These are phyloP conservation scores for Asbolus verrucosus DNA, from an alignment of 1,140 invertebrate species.

Conservation along the genomic window DNA sequence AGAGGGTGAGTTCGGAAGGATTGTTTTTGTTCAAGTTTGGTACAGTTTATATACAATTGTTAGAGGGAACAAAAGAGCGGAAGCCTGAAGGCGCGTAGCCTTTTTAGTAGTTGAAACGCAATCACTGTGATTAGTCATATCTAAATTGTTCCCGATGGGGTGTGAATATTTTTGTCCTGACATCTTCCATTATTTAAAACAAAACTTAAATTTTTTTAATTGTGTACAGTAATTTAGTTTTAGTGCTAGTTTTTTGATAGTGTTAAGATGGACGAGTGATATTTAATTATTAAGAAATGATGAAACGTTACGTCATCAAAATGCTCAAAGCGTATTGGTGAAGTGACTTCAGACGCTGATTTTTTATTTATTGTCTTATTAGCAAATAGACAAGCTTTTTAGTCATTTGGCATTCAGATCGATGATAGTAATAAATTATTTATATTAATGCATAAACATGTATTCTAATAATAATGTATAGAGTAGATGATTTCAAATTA, in stretches of 20 bases:
- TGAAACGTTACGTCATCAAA: conserved; percentile 21
- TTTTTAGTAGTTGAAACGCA: conserved; percentile 47
- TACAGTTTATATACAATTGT: conserved; percentile 48
- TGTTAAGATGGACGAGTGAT: conserved; percentile 50
- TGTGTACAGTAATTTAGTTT: conserved; percentile 53
- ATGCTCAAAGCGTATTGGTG: conserved; percentile 33
- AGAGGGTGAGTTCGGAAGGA: conserved; percentile 16
- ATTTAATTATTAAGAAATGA: conserved; percentile 48
- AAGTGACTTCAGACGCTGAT: conserved; percentile 22
- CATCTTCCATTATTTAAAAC: conserved; percentile 51
- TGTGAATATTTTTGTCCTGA: conserved; percentile 45
- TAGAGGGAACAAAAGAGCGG: conserved; percentile 33
- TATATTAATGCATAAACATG: conserved; percentile 40
- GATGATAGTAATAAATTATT: conserved; percentile 41
- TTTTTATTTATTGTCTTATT: conserved; percentile 42
- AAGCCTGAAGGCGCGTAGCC: conserved; percentile 20
- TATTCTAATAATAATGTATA: conserved; percentile 51
- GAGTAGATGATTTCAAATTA: conserved; percentile 50
- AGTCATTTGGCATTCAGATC: conserved; percentile 44
- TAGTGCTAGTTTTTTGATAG: conserved; percentile 42
- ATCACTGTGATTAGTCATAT: conserved; percentile 58
- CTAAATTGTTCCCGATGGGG: conserved; percentile 47
- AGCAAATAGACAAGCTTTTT: conserved; percentile 43
- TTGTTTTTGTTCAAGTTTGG: conserved; percentile 52
- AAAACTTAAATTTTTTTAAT: conserved; percentile 43